These are phyloP conservation scores for Alauda arvensis DNA, from an alignment of 2,797 vertebrate genomes.

Conservation along the genomic window DNA sequence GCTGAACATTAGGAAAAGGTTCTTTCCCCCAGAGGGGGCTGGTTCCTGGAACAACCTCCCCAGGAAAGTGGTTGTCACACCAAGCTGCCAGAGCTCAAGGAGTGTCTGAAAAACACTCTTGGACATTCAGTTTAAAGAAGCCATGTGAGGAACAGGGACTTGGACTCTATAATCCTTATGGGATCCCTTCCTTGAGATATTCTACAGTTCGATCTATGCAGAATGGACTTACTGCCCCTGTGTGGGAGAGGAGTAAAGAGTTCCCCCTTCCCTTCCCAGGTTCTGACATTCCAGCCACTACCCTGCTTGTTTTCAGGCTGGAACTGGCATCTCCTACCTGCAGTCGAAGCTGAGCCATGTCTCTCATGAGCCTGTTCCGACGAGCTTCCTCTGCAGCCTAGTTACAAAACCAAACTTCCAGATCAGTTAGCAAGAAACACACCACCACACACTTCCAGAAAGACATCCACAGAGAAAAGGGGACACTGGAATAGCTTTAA, in stretches of 20 bases:
- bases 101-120: not conserved
- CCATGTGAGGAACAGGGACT: not conserved
- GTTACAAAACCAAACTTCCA: not conserved
- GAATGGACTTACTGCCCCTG: not conserved
- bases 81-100: not conserved
- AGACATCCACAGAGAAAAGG: not conserved
- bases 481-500: not conserved
- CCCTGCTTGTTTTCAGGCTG: not conserved
- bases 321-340: slow-evolving; percentile 74
- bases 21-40: not conserved
- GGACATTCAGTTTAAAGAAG: not conserved
- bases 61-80: not conserved
- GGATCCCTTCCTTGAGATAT: not conserved
- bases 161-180: not conserved
- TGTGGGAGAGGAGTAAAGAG: not conserved
- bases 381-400: slow-evolving; percentile 96
- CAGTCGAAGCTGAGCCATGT: slow-evolving; percentile 96
- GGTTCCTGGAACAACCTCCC: not conserved
- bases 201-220: not conserved
- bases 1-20: not conserved
- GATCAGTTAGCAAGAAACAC: not conserved
- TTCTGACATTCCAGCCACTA: not conserved
- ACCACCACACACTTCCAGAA: not conserved
- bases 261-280: not conserved
- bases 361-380: slow-evolving; percentile 92